Evolutionary conservation across 2,888 invertebrate species (phyloP).

Genomic region (Timema podura): DNA sequence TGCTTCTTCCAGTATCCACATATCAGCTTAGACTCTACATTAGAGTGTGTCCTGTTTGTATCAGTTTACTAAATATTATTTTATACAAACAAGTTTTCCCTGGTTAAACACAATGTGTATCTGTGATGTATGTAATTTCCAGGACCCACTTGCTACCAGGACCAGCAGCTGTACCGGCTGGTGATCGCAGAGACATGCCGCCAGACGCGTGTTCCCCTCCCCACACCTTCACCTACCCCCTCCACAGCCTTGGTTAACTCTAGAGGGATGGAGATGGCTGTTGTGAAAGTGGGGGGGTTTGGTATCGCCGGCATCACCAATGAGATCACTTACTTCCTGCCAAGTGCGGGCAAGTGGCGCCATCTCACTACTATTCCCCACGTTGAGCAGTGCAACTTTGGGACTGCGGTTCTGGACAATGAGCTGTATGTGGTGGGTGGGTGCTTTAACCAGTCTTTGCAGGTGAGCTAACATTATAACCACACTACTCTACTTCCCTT

Average conservation of each 20-base stretch:
- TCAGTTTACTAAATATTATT: too few relatives aligned
- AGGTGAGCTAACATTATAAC: constrained; percentile 40
- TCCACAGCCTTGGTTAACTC: constrained; percentile 51
- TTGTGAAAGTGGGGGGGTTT: constrained; percentile 67
- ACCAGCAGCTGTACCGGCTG: constrained; percentile 38
- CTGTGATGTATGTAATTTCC: too few relatives aligned
- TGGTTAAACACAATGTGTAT: too few relatives aligned
- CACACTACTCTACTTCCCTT: too few relatives aligned
- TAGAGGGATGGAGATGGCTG: constrained; percentile 63
- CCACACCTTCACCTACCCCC: constrained; percentile 31
- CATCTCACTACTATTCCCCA: constrained; percentile 65
- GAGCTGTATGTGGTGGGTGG: constrained; percentile 67
- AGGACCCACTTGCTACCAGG: constrained; percentile 34
- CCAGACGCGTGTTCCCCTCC: constrained; percentile 32
- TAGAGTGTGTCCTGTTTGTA: too few relatives aligned
- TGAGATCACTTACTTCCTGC: constrained; percentile 61
- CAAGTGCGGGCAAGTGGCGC: constrained; percentile 56
- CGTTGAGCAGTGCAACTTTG: constrained; percentile 70
- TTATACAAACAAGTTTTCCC: too few relatives aligned
- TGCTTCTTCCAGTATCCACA: too few relatives aligned
- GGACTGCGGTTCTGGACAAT: constrained; percentile 63
- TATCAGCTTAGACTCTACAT: too few relatives aligned
- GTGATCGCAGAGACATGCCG: constrained; percentile 44
- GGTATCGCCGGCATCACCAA: constrained; percentile 62
- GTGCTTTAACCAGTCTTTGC: constrained; percentile 62